Evolutionary conservation across 1,140 invertebrate genomes (phyloP).

Genomic region (Aphelenchoides avenae): DNA sequence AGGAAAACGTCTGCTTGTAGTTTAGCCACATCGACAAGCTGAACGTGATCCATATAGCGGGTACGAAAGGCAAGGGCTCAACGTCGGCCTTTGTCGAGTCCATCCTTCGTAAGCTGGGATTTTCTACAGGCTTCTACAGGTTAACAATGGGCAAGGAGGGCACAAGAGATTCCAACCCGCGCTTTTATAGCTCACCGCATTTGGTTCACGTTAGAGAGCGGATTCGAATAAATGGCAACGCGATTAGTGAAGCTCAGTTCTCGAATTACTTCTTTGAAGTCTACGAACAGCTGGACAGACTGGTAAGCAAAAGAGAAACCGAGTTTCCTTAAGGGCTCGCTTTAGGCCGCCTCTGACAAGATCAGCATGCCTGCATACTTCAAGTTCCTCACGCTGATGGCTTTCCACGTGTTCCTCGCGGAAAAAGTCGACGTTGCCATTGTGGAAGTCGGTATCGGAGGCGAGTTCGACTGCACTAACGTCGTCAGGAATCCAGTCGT

Average conservation of each 20-base stretch:
- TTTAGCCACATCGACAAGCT: constrained; percentile 64
- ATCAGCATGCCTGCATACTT: constrained; percentile 82
- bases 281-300: constrained; percentile 67
- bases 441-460: constrained; percentile 94
- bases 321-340: constrained; percentile 3
- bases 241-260: constrained; percentile 73
- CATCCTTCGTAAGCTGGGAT: constrained; percentile 78
- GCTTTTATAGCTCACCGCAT: constrained; percentile 79
- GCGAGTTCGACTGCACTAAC: constrained; percentile 89
- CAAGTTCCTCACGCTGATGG: constrained; percentile 83
- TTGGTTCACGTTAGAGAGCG: constrained; percentile 84
- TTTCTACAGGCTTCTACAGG: constrained; percentile 83
- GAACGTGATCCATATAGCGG: constrained; percentile 84
- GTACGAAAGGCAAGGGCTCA: constrained; percentile 87
- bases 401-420: constrained; percentile 79
- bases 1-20: constrained; percentile 15
- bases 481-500: constrained; percentile 75
- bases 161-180: constrained; percentile 2
- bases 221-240: constrained; percentile 78
- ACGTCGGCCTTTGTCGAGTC: constrained; percentile 88
- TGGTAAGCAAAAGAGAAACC: constrained; percentile 10
- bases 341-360: too few relatives aligned
- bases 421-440: constrained; percentile 84
- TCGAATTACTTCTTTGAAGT: constrained; percentile 76
- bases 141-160: constrained; percentile 35